Percentiles rank a stretch among this genome's conserved stretches.
Evolutionary conservation across 1,140 invertebrate genomes (phyloP).

Genomic region (Drosophila biarmipes): DNA sequence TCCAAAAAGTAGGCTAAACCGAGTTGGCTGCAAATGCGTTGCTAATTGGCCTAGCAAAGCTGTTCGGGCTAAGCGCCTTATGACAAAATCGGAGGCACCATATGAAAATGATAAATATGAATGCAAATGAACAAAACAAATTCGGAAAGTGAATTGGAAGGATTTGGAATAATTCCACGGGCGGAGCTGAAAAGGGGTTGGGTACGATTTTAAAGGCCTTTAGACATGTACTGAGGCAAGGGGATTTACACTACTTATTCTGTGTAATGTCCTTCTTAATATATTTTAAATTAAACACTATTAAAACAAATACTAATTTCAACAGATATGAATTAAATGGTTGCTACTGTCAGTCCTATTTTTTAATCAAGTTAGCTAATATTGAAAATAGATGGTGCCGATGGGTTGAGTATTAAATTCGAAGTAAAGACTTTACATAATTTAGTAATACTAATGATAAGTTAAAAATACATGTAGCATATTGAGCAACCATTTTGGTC

Average conservation of each 20-base stretch:
- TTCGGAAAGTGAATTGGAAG: background rate
- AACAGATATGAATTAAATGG: too few relatives aligned
- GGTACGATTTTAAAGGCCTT: background rate
- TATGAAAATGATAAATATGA: slow-evolving; percentile 77
- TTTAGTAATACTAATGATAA: too few relatives aligned
- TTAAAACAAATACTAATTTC: too few relatives aligned
- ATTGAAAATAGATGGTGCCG: too few relatives aligned
- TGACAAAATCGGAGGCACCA: slow-evolving; percentile 46
- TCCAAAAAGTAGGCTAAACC: slow-evolving; percentile 60
- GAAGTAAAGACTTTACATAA: too few relatives aligned
- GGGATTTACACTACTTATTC: too few relatives aligned
- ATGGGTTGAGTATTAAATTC: too few relatives aligned
- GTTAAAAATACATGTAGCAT: background rate
- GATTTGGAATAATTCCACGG: background rate
- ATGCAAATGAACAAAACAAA: slow-evolving; percentile 41
- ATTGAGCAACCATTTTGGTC: background rate
- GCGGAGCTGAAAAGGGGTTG: background rate
- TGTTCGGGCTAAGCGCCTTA: slow-evolving; percentile 65
- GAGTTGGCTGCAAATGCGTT: slow-evolving; percentile 63
- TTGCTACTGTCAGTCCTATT: too few relatives aligned
- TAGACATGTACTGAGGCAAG: too few relatives aligned
- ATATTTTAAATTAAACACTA: too few relatives aligned
- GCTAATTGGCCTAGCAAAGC: slow-evolving; percentile 63
- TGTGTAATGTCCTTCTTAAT: too few relatives aligned
- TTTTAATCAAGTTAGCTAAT: too few relatives aligned